Conservation (phyloP, 2,797 vertebrate genomes). For the Prionace glauca region DNA sequence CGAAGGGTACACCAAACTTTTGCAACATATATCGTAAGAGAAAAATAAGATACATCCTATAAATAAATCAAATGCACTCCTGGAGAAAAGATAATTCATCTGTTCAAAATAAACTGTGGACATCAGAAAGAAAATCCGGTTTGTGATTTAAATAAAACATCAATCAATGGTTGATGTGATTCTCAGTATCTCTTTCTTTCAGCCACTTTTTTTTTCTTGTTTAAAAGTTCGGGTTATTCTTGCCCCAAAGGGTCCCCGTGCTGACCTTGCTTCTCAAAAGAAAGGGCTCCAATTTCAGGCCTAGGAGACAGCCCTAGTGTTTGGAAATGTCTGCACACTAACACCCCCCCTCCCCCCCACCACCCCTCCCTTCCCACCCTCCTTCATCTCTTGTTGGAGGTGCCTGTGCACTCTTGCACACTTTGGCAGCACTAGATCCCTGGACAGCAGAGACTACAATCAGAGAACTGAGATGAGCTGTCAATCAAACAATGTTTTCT, state of each 20-base stretch:
- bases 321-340: too few species aligned
- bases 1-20: neutral
- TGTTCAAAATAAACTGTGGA: neutral
- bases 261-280: constrained; percentile 65
- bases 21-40: neutral
- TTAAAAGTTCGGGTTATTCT: constrained; percentile 62
- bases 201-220: neutral
- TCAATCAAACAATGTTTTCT: too few species aligned
- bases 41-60: neutral
- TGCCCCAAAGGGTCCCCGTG: constrained; percentile 66
- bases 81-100: neutral
- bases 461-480: too few species aligned
- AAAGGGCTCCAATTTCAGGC: constrained; percentile 71
- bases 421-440: too few species aligned
- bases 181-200: neutral
- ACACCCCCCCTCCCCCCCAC: too few species aligned
- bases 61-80: neutral
- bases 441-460: too few species aligned
- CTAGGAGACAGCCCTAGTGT: constrained; percentile 56
- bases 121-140: neutral
- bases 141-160: neutral
- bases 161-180: neutral
- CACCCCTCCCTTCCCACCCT: too few species aligned
- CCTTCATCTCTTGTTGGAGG: too few species aligned
- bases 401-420: too few species aligned